Evolutionary conservation across 2,797 vertebrate genomes (phyloP).

Genomic region (Gymnothorax javanicus): DNA sequence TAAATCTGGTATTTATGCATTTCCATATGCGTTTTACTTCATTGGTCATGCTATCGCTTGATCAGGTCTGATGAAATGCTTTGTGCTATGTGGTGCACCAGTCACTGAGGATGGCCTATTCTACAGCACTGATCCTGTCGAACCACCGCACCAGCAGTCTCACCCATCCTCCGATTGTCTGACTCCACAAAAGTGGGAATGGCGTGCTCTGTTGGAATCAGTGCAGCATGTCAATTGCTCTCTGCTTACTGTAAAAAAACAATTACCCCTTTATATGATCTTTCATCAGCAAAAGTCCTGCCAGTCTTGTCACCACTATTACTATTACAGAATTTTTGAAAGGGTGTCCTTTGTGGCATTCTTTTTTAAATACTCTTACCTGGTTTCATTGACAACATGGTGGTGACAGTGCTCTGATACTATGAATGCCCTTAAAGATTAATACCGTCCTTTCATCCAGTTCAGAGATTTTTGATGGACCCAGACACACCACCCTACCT

Average conservation of each 20-base stretch:
- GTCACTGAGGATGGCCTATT: background rate
- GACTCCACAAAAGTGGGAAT: background rate
- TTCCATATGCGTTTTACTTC: background rate
- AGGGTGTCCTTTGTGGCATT: too few species aligned
- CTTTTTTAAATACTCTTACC: too few species aligned
- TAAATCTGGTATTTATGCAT: constrained; percentile 17
- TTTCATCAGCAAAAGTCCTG: background rate
- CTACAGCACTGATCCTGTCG: background rate
- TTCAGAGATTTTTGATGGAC: too few species aligned
- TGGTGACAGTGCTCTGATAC: too few species aligned
- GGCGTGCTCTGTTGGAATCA: background rate
- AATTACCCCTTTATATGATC: background rate
- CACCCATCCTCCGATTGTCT: background rate
- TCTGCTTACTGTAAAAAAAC: background rate
- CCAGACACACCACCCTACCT: too few species aligned
- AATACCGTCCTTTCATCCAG: too few species aligned
- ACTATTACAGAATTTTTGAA: background rate
- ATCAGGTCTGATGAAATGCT: background rate
- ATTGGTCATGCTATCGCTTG: background rate
- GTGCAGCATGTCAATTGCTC: background rate
- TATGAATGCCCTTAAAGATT: too few species aligned
- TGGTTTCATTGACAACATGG: too few species aligned
- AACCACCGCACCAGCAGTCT: background rate
- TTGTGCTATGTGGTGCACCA: background rate
- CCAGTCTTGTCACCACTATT: background rate